Conservation (phyloP, 2,888 invertebrate genomes). For the Hypsopygia costalis region DNA sequence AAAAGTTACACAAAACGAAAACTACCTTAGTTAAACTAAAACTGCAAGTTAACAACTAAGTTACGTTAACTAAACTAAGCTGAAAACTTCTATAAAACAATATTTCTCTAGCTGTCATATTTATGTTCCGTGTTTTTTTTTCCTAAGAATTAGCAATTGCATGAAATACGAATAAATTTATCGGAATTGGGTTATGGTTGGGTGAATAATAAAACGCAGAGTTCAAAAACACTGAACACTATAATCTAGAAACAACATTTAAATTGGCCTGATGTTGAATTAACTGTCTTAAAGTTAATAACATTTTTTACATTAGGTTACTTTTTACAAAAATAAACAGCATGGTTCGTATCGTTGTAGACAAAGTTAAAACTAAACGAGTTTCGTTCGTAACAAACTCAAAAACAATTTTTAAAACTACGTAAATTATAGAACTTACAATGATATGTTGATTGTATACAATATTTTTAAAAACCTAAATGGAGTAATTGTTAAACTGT, state of each 20-base stretch:
- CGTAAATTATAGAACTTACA: constrained; percentile 10
- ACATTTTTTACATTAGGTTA: constrained; percentile 23
- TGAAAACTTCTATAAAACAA: no score
- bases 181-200: not conserved
- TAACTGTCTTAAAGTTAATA: constrained; percentile 33
- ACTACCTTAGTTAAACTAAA: no score
- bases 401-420: constrained; percentile 2
- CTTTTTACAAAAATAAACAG: constrained; percentile 15
- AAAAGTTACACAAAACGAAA: no score
- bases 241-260: constrained; percentile 77
- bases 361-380: not conserved
- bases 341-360: not conserved
- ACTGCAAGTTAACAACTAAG: no score
- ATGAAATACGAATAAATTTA: no score
- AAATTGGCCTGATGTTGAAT: constrained; percentile 52
- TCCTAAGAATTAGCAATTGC: no score
- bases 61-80: no score
- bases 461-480: not conserved
- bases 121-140: no score
- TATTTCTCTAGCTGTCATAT: no score
- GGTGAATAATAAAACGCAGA: constrained; percentile 37
- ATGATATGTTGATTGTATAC: constrained; percentile 24
- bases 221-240: constrained; percentile 73
- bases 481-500: not conserved
- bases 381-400: not conserved